These are phyloP conservation scores for Siniperca knerii DNA, from an alignment of 2,113 vertebrate genomes.

Conservation along the genomic window DNA sequence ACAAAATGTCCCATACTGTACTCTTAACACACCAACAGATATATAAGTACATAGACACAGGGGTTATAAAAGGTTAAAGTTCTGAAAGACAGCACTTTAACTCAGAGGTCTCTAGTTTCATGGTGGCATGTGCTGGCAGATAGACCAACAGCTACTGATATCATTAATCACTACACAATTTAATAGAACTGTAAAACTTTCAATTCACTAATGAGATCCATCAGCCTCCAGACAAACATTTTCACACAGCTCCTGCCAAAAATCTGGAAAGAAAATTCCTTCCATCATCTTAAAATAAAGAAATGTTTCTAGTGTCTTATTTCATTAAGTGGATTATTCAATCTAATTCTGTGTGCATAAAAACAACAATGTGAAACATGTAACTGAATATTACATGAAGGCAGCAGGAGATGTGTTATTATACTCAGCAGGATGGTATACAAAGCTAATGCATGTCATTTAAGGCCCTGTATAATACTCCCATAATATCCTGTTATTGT, in stretches of 20 bases:
- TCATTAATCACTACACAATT: background rate
- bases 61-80: background rate
- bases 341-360: background rate
- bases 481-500: background rate
- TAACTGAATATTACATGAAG: background rate
- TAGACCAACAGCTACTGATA: background rate
- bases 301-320: background rate
- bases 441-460: background rate
- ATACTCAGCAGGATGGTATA: background rate
- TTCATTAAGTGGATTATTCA: background rate
- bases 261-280: background rate
- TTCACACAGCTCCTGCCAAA: background rate
- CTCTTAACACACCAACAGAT: background rate
- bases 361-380: background rate
- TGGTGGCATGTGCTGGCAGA: background rate
- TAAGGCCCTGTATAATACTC: background rate
- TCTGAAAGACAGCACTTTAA: background rate
- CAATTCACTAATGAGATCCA: background rate
- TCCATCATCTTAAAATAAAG: background rate
- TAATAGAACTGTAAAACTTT: background rate
- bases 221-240: background rate
- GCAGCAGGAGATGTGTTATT: background rate
- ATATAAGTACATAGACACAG: background rate
- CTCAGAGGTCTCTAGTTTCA: background rate
- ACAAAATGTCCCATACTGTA: slow-evolving; percentile 46